Conservation (phyloP, 2,797 vertebrate species). For the Ptychobarbus kaznakovi region DNA sequence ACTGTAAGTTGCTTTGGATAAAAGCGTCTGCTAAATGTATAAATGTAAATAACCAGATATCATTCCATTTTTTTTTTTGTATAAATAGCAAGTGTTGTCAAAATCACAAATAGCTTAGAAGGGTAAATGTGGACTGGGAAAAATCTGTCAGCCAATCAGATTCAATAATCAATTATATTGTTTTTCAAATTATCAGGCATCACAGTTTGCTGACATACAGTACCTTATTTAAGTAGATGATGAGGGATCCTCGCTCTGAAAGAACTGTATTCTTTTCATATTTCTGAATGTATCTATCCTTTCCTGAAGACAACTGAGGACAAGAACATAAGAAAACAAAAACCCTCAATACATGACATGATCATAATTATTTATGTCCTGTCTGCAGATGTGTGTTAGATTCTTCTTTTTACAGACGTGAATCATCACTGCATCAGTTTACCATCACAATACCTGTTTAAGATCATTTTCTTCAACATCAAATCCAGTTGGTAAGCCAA, state of each 20-base stretch:
- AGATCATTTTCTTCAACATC: slow-evolving; percentile 75
- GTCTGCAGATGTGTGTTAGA: background rate
- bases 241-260: slow-evolving; percentile 82
- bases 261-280: slow-evolving; percentile 76
- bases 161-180: no score
- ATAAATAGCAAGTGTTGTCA: no score
- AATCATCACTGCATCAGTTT: background rate
- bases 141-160: no score
- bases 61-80: background rate
- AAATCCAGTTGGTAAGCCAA: slow-evolving; percentile 88
- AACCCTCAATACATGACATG: background rate
- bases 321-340: background rate
- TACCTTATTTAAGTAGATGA: slow-evolving; percentile 87
- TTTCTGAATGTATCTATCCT: slow-evolving; percentile 77
- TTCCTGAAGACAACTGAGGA: slow-evolving; percentile 73
- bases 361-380: background rate
- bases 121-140: no score
- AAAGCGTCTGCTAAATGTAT: no score
- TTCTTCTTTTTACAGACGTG: background rate
- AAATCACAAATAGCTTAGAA: background rate
- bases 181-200: no score
- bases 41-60: no score
- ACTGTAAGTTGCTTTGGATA: no score
- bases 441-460: slow-evolving; percentile 69
- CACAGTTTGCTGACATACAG: background rate